Base-by-base conservation (phyloP, 2,113 vertebrate species). In the Ceyx margarethae region DNA sequence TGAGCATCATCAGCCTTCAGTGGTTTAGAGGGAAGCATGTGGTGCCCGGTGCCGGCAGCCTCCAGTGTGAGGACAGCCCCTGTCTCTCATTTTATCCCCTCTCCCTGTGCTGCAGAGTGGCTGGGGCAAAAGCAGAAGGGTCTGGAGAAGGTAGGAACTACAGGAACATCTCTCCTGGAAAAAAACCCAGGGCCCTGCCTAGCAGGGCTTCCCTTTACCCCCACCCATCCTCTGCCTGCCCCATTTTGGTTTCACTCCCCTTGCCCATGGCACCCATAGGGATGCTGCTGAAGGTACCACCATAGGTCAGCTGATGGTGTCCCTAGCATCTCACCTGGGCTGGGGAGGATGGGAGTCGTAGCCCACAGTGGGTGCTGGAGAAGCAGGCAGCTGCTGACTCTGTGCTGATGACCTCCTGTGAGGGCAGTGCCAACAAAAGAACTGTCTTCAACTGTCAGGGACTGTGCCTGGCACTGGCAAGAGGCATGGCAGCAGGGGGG, bases 261-360 rank as follows among this genome's bases (percentile, higher is more conserved):
- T 62, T 2, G 20, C 48, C 54, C 56, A 40, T 1, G 2, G 48
- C 48, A 48, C 42, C 56, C 17, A 5, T 1, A 25, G 23, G 16
- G 23, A 13, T 68, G 22, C 61, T 61, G 54, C 48, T 57, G 37
- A 33, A 33, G 29, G 40, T 61, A 29, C 18, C 33, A 18, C 23
- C 3, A 0, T 15, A 19, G 43, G 43, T 15, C 25, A 23, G 67
- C 50, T 48, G 33, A 73, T 25, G 31, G 46, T 79, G 40, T 6
- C 58, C 33, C 20, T 13, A 46, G 7, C 31, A 11, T 40, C 46
- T 54, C 28, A 10, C 40, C 42, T 20, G 35, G 1, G 3, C 45
- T 3, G 1, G 22, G 23, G 22, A 6, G 8, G 10, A 46, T 1
- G 1, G 28, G 4, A 20, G 8, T 26, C 9, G 3, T 16, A 35